Percentiles rank a stretch among this genome's conserved stretches.
phyloP scores from a whole-genome alignment of 2,797 vertebrate genomes.

The Diglossa cyanea region DNA sequence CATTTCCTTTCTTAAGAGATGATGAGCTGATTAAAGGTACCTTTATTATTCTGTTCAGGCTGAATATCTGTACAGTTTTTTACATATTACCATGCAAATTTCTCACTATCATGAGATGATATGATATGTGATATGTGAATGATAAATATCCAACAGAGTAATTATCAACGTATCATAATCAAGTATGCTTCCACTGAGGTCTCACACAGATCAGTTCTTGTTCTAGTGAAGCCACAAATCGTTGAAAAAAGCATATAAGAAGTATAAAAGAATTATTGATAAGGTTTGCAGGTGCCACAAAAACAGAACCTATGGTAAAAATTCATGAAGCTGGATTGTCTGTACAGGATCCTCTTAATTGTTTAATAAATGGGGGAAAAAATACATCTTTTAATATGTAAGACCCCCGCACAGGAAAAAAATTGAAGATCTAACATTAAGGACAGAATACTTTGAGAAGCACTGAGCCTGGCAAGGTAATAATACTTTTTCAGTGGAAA shows the following conservation, averaged over 20 bases:
- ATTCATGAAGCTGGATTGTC: fast-evolving
- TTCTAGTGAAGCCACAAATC: not conserved
- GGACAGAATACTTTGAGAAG: not conserved
- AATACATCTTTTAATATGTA: not conserved
- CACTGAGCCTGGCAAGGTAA: not conserved
- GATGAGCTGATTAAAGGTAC: not conserved
- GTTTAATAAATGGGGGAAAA: not conserved
- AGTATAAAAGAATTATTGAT: not conserved
- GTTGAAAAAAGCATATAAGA: not conserved
- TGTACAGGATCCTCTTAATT: not conserved
- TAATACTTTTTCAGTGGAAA: not conserved
- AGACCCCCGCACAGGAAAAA: not conserved
- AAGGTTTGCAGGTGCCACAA: not conserved
- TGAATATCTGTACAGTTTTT: constrained; percentile 2
- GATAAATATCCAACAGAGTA: constrained; percentile 3
- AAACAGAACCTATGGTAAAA: not conserved
- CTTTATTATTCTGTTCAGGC: not conserved
- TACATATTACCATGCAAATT: not conserved
- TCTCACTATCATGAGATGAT: not conserved
- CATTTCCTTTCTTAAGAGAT: not conserved
- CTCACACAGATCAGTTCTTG: not conserved
- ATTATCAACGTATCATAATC: not conserved
- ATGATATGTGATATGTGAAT: not conserved
- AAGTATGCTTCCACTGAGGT: not conserved
- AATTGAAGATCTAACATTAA: not conserved